phyloP scores from a whole-genome alignment of 2,113 vertebrate species.

The Felis catus region DNA sequence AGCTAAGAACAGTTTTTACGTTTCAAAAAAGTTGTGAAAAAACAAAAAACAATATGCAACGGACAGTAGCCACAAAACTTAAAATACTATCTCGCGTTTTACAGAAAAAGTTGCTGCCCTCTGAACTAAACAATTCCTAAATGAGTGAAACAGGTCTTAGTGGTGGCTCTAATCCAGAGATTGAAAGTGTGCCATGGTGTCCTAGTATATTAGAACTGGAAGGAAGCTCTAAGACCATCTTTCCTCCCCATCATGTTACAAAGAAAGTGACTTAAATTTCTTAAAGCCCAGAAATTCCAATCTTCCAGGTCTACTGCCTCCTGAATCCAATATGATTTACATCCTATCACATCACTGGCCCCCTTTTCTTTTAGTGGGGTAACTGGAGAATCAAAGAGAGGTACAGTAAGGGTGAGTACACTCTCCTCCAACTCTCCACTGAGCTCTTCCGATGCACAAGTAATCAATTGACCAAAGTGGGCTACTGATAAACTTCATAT shows the following conservation, averaged over 20 bases:
- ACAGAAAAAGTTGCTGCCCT: neutral
- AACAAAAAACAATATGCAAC: neutral
- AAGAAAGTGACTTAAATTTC: neutral
- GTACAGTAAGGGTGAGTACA: neutral
- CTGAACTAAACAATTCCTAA: constrained; percentile 42
- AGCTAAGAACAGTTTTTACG: neutral
- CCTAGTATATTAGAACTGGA: neutral
- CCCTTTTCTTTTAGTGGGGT: neutral
- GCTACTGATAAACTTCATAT: neutral
- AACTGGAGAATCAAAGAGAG: neutral
- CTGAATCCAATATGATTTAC: neutral
- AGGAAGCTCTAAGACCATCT: neutral
- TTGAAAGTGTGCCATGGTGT: neutral
- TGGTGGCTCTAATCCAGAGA: neutral
- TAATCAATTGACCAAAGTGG: neutral
- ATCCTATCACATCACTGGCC: neutral
- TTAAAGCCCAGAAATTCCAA: neutral
- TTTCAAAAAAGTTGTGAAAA: neutral
- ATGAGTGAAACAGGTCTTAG: neutral
- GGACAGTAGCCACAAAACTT: neutral
- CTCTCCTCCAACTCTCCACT: neutral
- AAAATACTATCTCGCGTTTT: neutral
- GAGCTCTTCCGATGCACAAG: neutral
- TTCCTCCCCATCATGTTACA: neutral
- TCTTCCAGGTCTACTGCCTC: neutral